Base-by-base conservation (phyloP, 1,140 invertebrate genomes). In the Neodiprion virginianus region DNA sequence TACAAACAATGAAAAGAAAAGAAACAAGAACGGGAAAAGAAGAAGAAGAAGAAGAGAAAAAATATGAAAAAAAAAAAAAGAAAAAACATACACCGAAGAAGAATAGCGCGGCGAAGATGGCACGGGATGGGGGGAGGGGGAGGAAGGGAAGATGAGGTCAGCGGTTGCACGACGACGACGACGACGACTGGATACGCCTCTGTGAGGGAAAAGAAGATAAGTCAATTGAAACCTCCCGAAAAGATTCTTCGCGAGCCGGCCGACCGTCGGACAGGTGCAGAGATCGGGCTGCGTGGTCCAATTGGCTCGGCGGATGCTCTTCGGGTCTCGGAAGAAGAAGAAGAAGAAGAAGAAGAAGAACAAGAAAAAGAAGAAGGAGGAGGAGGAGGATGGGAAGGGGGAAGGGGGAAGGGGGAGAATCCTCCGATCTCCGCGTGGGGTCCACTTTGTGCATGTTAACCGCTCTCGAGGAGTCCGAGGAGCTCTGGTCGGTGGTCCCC, bases 371-470 rank as follows among this genome's bases (percentile, higher is more conserved):
- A 17, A 17, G 17, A 1, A 1, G 17, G 17, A 21, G 17, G 17
- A 21, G 1, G 17, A 40, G 28, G 5, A 3, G 28, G 28, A 40
- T 1, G 28, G 5, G 28, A 2, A 40, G 28, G 28, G 53, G 53
- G n/a, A 61, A 8, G 9, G n/a, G 28, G 5, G 28, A 5, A 17
- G 53, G n/a, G n/a, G 53, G n/a, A 61, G 53, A 61, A 61, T 61
- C 53, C 53, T 61, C n/a, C 53, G 53, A 1, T 40, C 53, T 61
- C 53, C 53, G n/a, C 53, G 53, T 61, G 53, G 53, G 53, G 53
- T 61, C 53, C 53, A 61, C 53, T 61, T 61, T 61, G 53, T 61
- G 53, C 53, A 61, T 61, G 53, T 61, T 61, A 61, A 61, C 53
- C 53, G 53, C 53, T 61, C 53, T 40, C 53, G 53, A 61, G 53